Conservation (phyloP, 2,797 vertebrate genomes). For the Sylvia borin region DNA sequence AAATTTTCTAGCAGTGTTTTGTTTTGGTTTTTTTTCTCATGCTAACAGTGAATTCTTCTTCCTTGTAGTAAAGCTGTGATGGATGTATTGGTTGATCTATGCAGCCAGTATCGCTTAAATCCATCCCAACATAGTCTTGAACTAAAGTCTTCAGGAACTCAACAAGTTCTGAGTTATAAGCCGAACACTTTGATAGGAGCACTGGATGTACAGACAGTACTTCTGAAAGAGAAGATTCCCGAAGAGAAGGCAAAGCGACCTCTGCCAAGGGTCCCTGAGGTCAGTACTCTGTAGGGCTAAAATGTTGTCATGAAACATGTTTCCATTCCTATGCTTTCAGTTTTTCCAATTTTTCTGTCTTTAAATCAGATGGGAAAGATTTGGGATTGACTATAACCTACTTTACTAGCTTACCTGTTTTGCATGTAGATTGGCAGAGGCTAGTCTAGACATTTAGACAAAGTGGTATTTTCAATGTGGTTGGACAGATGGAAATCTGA, state of each 20-base stretch:
- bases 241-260: slow-evolving; percentile 85
- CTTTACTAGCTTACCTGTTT: neutral
- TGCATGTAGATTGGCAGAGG: neutral
- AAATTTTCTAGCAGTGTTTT: neutral
- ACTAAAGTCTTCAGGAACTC: slow-evolving; percentile 80
- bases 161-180: slow-evolving; percentile 87
- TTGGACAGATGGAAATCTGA: neutral
- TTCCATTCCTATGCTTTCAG: neutral
- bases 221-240: slow-evolving; percentile 88
- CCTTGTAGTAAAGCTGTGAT: slow-evolving; percentile 91
- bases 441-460: neutral
- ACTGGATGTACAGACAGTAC: slow-evolving; percentile 84
- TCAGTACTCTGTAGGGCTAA: slow-evolving; percentile 57
- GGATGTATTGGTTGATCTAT: slow-evolving; percentile 94
- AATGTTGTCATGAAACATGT: neutral
- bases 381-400: neutral
- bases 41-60: neutral
- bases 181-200: slow-evolving; percentile 91
- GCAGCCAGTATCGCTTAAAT: slow-evolving; percentile 90
- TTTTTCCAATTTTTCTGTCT: neutral
- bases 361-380: neutral
- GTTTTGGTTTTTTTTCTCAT: neutral
- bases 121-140: slow-evolving; percentile 91
- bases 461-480: neutral
- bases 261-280: slow-evolving; percentile 89